Evolutionary conservation across 2,113 vertebrate species (phyloP).

Genomic region (Pterocles burchelli): DNA sequence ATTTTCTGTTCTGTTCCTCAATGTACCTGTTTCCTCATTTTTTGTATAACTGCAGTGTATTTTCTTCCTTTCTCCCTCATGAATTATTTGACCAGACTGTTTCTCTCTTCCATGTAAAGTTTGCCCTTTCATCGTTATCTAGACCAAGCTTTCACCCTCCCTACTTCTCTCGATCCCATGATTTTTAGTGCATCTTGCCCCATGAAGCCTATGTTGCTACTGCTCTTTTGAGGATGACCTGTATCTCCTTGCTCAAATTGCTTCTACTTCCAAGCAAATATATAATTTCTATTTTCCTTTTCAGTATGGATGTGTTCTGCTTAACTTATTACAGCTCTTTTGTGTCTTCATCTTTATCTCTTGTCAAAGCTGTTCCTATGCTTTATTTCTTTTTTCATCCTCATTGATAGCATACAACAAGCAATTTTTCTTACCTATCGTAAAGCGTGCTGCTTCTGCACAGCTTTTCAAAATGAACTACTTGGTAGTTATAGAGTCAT

Average conservation of each 20-base stretch:
- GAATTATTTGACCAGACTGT: background rate
- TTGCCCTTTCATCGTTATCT: background rate
- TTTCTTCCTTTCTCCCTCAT: background rate
- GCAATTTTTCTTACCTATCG: background rate
- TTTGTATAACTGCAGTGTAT: fast-evolving
- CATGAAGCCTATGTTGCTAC: background rate
- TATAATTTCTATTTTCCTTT: background rate
- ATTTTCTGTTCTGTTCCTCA: background rate
- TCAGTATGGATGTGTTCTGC: background rate
- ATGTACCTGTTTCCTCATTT: background rate
- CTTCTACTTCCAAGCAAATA: background rate
- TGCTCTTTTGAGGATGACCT: background rate
- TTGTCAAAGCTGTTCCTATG: background rate
- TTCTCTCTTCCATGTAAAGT: background rate
- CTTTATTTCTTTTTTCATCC: background rate
- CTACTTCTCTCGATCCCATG: background rate
- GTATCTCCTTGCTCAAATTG: background rate
- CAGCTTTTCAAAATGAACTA: background rate
- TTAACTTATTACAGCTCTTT: background rate
- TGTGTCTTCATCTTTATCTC: background rate
- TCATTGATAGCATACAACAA: background rate
- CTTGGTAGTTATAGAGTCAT: background rate
- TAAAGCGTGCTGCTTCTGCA: background rate
- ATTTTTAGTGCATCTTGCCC: background rate
- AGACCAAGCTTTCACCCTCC: background rate